Conservation (phyloP, 2,888 invertebrate genomes). For the Embidobia sp. region DNA sequence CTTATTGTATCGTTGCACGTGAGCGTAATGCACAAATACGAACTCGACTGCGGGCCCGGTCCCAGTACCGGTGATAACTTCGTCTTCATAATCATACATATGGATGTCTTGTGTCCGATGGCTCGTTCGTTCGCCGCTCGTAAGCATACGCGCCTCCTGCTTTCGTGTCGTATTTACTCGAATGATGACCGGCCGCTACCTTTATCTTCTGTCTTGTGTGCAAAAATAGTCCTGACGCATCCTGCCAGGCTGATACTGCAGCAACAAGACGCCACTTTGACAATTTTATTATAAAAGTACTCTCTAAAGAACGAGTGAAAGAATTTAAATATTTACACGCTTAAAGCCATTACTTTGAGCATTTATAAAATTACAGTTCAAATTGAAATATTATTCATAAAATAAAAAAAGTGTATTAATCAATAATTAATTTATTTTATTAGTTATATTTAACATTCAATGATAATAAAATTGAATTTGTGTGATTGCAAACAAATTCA, state of each 20-base stretch:
- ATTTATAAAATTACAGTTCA: no score
- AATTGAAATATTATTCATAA: no score
- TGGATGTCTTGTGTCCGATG: conserved; percentile 73
- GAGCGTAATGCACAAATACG: conserved; percentile 81
- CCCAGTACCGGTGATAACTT: conserved; percentile 75
- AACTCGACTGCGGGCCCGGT: conserved; percentile 75
- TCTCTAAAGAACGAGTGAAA: no score
- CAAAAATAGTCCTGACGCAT: conserved; percentile 38
- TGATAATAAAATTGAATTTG: no score
- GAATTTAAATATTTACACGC: no score
- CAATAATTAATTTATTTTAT: no score
- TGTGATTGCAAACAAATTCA: no score
- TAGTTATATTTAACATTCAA: no score
- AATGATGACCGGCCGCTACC: conserved; percentile 42
- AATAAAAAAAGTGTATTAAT: no score
- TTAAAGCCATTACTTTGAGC: no score
- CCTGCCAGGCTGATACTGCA: conserved; percentile 3
- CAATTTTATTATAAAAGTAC: conserved; percentile 12
- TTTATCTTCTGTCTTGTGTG: conserved; percentile 24
- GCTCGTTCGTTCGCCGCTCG: conserved; percentile 64
- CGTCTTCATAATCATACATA: conserved; percentile 79
- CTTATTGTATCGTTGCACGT: conserved; percentile 82
- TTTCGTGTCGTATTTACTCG: conserved; percentile 56
- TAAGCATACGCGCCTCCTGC: conserved; percentile 50
- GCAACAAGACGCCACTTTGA: conserved; percentile 3